phyloP scores from a whole-genome alignment of 2,113 vertebrate species.

The Strigops habroptila region DNA sequence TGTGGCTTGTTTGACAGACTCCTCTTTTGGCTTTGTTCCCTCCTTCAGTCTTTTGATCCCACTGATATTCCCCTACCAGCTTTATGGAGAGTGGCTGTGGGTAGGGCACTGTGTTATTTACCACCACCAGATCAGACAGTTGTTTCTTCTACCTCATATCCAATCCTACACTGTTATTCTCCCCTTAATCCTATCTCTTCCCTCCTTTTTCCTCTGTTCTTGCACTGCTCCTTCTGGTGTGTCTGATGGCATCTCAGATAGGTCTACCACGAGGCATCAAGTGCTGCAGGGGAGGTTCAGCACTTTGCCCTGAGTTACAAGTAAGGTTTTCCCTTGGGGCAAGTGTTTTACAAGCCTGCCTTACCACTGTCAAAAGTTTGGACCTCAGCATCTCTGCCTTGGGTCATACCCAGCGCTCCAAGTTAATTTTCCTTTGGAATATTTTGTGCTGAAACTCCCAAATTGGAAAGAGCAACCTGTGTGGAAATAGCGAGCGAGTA shows the following conservation, averaged over 20 bases:
- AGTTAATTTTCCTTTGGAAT: not conserved
- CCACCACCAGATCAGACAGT: not conserved
- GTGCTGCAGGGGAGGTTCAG: not conserved
- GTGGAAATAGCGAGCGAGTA: conserved; percentile 22
- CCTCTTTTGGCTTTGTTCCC: not conserved
- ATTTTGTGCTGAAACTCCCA: conserved; percentile 3
- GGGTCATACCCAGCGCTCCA: not conserved
- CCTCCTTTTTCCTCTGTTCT: not conserved
- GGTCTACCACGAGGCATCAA: not conserved
- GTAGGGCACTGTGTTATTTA: not conserved
- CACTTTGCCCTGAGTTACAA: not conserved
- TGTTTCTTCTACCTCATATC: not conserved
- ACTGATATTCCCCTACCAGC: not conserved
- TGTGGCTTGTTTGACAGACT: conserved; percentile 45
- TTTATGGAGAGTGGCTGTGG: not conserved
- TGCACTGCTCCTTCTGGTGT: conserved; percentile 11
- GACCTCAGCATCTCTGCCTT: not conserved
- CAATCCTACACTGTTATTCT: not conserved
- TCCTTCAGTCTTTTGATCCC: not conserved
- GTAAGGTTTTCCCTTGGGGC: not conserved
- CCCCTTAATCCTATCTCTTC: not conserved
- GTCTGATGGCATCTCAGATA: not conserved
- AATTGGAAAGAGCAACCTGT: conserved; percentile 46
- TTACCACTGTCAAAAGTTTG: not conserved
- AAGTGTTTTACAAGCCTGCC: not conserved